Evolutionary conservation across 2,113 vertebrate genomes (phyloP).

Genomic region (Montifringilla adamsi): DNA sequence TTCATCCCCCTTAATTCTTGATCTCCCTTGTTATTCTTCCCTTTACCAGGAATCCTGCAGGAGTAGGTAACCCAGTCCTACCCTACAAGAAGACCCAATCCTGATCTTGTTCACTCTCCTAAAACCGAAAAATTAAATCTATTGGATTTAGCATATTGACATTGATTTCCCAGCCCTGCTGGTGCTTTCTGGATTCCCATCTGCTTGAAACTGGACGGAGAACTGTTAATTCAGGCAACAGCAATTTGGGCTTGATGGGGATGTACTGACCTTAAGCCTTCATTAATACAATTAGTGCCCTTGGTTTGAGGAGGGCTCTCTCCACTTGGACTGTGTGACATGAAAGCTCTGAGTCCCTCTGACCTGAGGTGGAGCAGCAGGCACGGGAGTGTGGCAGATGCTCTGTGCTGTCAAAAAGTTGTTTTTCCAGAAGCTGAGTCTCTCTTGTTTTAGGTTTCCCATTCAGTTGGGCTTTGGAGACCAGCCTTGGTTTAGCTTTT

Average conservation of each 20-base stretch:
- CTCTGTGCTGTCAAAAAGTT: not conserved
- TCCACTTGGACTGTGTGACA: accelerated
- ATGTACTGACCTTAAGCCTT: not conserved
- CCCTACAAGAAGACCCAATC: not conserved
- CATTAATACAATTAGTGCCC: not conserved
- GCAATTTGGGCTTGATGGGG: not conserved
- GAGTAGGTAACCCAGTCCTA: not conserved
- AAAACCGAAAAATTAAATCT: not conserved
- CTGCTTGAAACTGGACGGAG: not conserved
- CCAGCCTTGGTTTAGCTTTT: not conserved
- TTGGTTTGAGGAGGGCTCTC: not conserved
- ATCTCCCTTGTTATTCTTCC: not conserved
- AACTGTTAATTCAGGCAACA: not conserved
- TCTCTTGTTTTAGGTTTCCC: not conserved
- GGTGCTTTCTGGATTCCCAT: not conserved
- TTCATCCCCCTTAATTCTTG: not conserved
- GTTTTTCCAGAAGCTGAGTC: not conserved
- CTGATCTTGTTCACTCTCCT: not conserved
- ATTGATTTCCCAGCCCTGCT: not conserved
- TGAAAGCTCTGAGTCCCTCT: not conserved
- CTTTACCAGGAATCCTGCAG: not conserved
- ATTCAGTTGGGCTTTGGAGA: not conserved
- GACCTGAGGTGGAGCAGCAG: not conserved
- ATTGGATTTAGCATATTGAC: not conserved
- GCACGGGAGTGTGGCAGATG: not conserved